Conservation (phyloP, 2,888 invertebrate species). For the Drosophila anomelani region DNA sequence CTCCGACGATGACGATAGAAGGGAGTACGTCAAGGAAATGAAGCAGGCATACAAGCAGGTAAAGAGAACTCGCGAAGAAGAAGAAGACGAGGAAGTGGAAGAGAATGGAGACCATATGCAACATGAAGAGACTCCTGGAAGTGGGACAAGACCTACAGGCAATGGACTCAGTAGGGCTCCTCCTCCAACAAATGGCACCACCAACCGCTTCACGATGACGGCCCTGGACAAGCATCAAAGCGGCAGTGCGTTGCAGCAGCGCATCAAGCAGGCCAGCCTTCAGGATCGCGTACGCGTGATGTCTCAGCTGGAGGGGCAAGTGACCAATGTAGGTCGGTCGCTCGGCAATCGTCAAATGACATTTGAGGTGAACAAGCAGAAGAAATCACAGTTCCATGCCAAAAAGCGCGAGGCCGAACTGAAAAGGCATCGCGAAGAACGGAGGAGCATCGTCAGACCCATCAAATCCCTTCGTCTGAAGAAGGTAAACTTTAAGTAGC, state of each 20-base stretch:
- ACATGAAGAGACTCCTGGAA: constrained; percentile 50
- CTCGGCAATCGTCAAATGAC: constrained; percentile 92
- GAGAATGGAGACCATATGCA: constrained; percentile 80
- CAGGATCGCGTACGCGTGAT: constrained; percentile 89
- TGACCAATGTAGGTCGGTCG: constrained; percentile 86
- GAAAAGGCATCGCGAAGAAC: constrained; percentile 89
- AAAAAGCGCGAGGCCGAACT: constrained; percentile 87
- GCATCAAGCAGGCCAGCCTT: constrained; percentile 84
- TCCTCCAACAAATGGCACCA: constrained; percentile 26
- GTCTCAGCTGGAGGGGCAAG: constrained; percentile 85
- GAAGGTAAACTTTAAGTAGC: constrained; percentile 83
- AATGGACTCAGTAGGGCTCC: constrained; percentile 31
- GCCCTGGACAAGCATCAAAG: constrained; percentile 86
- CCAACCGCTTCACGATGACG: constrained; percentile 86
- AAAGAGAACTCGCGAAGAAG: constrained; percentile 81
- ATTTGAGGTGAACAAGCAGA: constrained; percentile 88
- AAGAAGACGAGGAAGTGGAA: constrained; percentile 54
- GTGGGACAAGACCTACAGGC: constrained; percentile 34
- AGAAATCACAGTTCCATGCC: constrained; percentile 86
- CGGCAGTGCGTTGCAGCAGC: constrained; percentile 58
- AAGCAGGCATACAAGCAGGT: constrained; percentile 88
- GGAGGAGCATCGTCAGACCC: constrained; percentile 88
- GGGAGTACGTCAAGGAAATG: constrained; percentile 91
- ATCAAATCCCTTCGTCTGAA: constrained; percentile 85
- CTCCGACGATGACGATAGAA: constrained; percentile 91